A percentile compares a stretch with the other conserved stretches of the same genome.
These are phyloP conservation scores for Raphicerus campestris DNA, from an alignment of 2,113 vertebrate genomes.

Conservation along the genomic window DNA sequence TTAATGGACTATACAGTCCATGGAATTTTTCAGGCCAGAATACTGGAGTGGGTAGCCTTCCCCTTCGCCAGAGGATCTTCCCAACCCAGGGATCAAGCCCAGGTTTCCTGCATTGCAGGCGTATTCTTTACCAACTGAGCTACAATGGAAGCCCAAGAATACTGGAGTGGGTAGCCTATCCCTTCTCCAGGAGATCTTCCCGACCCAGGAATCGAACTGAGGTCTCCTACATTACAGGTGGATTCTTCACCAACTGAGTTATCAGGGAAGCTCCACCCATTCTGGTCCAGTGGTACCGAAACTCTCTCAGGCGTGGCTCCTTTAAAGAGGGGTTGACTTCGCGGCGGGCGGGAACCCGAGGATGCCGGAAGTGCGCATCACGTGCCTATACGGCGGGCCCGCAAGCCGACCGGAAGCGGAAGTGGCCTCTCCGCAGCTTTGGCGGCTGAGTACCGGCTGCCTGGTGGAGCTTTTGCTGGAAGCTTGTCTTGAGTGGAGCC, in stretches of 20 bases:
- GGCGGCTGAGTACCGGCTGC: rapidly evolving
- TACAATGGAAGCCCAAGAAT: background rate
- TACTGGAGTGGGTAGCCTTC: background rate
- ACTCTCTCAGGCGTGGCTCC: background rate
- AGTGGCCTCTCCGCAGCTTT: rapidly evolving
- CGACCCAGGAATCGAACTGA: background rate
- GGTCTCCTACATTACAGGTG: background rate
- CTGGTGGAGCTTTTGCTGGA: rapidly evolving
- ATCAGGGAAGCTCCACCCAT: background rate
- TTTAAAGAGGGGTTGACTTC: background rate
- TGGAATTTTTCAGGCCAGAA: background rate
- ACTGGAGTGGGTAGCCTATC: background rate
- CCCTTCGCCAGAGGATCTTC: background rate
- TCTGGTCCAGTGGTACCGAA: rapidly evolving
- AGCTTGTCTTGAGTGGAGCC: no score
- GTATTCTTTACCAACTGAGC: background rate
- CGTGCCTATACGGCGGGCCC: rapidly evolving
- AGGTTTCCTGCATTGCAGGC: background rate
- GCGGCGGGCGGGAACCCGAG: rapidly evolving
- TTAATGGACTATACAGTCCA: background rate
- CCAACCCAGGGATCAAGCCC: background rate
- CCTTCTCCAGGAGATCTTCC: background rate
- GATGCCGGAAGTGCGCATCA: background rate
- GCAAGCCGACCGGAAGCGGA: background rate
- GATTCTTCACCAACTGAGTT: background rate